Base-by-base conservation (phyloP, 2,113 vertebrate species). In the Cochlearius cochlearius region DNA sequence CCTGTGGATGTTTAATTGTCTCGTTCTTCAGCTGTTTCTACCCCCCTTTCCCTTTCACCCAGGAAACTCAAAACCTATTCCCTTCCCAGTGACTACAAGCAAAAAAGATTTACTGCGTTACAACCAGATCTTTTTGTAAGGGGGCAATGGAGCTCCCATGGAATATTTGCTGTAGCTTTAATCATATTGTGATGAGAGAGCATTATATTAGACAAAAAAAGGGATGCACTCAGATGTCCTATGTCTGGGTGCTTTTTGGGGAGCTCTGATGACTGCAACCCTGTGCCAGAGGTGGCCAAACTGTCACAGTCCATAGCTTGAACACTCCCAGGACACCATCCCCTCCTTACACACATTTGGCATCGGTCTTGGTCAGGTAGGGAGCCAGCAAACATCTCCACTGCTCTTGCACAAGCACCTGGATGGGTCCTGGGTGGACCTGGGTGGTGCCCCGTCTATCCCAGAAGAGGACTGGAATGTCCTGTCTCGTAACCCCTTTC, bases 141-240 rank as follows among this genome's bases (percentile, higher is more conserved):
- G 15, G 18, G 20, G 12, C 14, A 6, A 2, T 0, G 1, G 9
- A 11, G 15, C 25, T 84, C 11, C 41, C 6, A 32, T n/a, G 62
- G 29, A 36, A 34, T 58, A 41, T 56, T 74, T 79, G 13, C 47
- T 75, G 39, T 60, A 23, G 11, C 36, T 92, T n/a, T 74, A 78
- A 50, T 64, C 15, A 50, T 60, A 20, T 9, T 49, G 5, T 66
- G 22, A 32, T 86, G n/a, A 64, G 81, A 53, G 20, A n/a, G 7
- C 19, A 7, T 60, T 50, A 47, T 34, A 34, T 55, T 39, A 59
- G 13, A 11, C 5, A n/a, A 58, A 59, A 73, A 60, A 60, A 60
- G 63, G 9, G 12, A 43, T 59, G 8, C 0, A 0, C 16, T 27
- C 55, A 55, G 47, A 49, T 3, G 0, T 63, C 23, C 27, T 34